Evolutionary conservation across 2,888 invertebrate species (phyloP).

Genomic region (Spilarctia lutea): DNA sequence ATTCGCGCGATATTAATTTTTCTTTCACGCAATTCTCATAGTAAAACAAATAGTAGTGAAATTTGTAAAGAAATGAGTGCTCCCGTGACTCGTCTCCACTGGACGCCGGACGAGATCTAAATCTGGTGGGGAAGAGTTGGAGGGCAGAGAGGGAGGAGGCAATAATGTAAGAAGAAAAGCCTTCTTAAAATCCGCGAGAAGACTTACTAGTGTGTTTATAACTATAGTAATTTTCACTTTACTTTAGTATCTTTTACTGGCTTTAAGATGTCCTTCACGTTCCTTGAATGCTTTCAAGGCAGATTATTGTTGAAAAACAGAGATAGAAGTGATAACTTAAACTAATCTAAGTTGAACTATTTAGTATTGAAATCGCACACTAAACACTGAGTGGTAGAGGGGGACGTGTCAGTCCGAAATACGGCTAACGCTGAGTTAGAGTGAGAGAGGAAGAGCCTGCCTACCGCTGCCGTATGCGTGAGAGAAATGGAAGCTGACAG

Average conservation of each 20-base stretch:
- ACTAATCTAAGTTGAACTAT: no score
- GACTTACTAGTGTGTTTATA: conserved; percentile 11
- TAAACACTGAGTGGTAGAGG: no score
- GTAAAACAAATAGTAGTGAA: conserved; percentile 51
- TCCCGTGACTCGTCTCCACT: conserved; percentile 48
- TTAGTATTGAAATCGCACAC: no score
- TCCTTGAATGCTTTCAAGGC: no score
- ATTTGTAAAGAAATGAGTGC: conserved; percentile 62
- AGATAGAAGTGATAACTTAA: no score
- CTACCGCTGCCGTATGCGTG: no score
- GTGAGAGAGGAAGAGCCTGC: no score
- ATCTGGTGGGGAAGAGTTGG: conserved; percentile 46
- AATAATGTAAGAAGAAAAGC: conserved; percentile 29
- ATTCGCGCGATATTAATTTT: not conserved
- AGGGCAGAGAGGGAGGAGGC: conserved; percentile 5
- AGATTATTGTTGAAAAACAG: not conserved
- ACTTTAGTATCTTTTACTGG: no score
- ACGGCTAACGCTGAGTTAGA: no score
- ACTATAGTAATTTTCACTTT: not conserved
- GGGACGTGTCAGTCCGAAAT: no score
- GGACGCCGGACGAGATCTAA: conserved; percentile 53
- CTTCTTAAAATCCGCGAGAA: conserved; percentile 27
- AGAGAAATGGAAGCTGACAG: no score
- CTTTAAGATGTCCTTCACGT: conserved; percentile 1
- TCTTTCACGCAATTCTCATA: not conserved